Conservation (phyloP, 1,140 invertebrate species). For the Drosophila chauvacae region DNA sequence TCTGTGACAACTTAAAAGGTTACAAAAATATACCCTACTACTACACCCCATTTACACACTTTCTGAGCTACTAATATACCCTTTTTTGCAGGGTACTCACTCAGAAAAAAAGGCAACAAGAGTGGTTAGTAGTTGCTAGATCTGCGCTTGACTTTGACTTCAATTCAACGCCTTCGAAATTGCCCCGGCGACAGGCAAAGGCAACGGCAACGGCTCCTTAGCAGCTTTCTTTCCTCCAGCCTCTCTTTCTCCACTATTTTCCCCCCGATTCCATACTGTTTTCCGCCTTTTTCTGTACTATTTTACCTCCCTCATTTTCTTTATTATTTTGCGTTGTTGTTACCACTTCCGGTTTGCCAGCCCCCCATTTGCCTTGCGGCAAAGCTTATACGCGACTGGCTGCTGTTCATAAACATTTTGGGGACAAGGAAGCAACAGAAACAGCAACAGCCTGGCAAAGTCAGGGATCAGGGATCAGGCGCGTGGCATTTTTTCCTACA, state of each 20-base stretch:
- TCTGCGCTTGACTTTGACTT: slow-evolving; percentile 68
- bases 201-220: slow-evolving; percentile 8
- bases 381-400: slow-evolving; percentile 49
- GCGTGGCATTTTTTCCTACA: no score
- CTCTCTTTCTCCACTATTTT: no score
- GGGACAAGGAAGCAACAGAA: neutral
- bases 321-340: slow-evolving; percentile 5
- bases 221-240: neutral
- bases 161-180: slow-evolving; percentile 71
- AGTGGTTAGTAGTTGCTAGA: slow-evolving; percentile 12
- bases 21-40: neutral
- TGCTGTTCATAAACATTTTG: slow-evolving; percentile 66
- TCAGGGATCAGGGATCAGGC: neutral
- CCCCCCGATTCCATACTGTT: neutral
- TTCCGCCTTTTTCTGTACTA: neutral
- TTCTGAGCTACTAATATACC: neutral
- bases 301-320: neutral
- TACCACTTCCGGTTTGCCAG: slow-evolving; percentile 30
- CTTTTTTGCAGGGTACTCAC: neutral
- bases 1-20: neutral
- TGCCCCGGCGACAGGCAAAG: slow-evolving; percentile 50
- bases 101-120: neutral
- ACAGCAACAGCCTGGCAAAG: slow-evolving; percentile 14
- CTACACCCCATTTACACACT: no score
- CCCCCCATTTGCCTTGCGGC: slow-evolving; percentile 24